Evolutionary conservation across 2,113 vertebrate genomes (phyloP).

Genomic region (zebrafish (Danio rerio)): DNA sequence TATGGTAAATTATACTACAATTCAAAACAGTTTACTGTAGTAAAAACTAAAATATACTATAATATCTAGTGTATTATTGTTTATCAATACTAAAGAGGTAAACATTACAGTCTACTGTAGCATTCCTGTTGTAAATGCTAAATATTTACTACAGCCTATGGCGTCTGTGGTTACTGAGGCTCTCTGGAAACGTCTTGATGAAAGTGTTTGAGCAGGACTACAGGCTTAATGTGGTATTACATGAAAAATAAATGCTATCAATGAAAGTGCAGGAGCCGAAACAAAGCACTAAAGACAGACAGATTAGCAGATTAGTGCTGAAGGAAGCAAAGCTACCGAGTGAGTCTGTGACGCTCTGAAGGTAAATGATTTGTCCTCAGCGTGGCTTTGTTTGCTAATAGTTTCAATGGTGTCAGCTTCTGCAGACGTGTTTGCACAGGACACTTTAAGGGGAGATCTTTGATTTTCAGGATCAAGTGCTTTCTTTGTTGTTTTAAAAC

Average conservation of each 20-base stretch:
- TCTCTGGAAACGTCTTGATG: constrained; percentile 15
- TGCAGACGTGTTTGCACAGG: constrained; percentile 50
- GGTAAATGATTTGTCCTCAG: constrained; percentile 33
- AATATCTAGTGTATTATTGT: no score
- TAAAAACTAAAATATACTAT: no score
- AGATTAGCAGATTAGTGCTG: constrained; percentile 56
- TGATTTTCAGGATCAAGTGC: background rate
- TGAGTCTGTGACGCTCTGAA: constrained; percentile 37
- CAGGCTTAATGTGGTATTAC: background rate
- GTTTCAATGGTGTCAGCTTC: constrained; percentile 46
- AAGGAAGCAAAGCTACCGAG: constrained; percentile 31
- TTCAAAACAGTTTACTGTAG: no score
- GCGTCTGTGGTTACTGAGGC: background rate
- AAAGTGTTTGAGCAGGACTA: background rate
- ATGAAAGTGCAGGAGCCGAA: constrained; percentile 37
- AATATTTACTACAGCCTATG: no score
- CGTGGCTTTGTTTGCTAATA: constrained; percentile 59
- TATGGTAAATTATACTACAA: no score
- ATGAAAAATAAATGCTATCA: constrained; percentile 27
- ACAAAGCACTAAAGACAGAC: constrained; percentile 43
- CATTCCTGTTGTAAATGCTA: no score
- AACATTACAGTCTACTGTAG: no score
- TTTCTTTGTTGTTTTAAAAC: background rate
- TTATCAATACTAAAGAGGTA: no score
- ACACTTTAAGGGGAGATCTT: constrained; percentile 21